phyloP scores from a whole-genome alignment of 1,140 invertebrate species.

The Mercenaria mercenaria region DNA sequence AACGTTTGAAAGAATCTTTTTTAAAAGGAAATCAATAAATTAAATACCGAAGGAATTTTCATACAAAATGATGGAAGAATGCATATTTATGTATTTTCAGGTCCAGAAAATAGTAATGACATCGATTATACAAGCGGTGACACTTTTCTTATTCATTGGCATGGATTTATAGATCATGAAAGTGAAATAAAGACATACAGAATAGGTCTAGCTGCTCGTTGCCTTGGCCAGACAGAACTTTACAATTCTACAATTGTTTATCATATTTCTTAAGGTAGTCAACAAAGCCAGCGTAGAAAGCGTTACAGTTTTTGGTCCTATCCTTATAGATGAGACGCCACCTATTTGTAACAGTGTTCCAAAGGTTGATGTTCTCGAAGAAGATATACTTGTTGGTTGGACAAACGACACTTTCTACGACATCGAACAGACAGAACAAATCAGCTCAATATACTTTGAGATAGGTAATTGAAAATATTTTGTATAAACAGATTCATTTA shows the following conservation, averaged over 20 bases:
- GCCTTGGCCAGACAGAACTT: conserved; percentile 55
- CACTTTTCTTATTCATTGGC: conserved; percentile 65
- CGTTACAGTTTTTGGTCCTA: conserved; percentile 60
- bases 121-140: conserved; percentile 71
- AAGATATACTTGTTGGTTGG: conserved; percentile 64
- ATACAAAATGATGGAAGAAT: background rate
- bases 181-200: conserved; percentile 70
- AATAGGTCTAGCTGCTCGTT: conserved; percentile 53
- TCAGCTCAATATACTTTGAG: background rate
- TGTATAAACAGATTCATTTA: too few species aligned
- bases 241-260: conserved; percentile 49
- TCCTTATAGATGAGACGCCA: too few species aligned
- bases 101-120: conserved; percentile 34
- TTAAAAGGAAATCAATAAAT: background rate
- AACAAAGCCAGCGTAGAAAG: conserved; percentile 56
- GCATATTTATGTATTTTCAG: background rate
- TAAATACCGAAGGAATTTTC: too few species aligned
- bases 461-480: conserved; percentile 37
- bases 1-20: background rate
- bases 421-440: conserved; percentile 56
- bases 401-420: conserved; percentile 62
- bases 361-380: background rate
- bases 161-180: conserved; percentile 75
- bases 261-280: conserved; percentile 71
- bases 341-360: conserved; percentile 57